These are phyloP conservation scores for Heliconius aoede DNA, from an alignment of 2,888 invertebrate species.

Conservation along the genomic window DNA sequence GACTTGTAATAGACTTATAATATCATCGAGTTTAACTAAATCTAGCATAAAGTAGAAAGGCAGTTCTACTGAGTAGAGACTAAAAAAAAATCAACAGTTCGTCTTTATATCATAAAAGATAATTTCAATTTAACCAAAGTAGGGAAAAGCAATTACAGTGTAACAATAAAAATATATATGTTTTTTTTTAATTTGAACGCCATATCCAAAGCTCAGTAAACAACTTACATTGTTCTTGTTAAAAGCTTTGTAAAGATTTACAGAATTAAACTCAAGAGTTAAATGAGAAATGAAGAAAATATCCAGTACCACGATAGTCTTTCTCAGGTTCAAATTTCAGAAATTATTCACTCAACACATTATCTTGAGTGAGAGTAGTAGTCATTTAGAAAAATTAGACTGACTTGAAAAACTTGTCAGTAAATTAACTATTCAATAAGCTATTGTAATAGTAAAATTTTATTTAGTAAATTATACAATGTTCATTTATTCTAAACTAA, in stretches of 20 bases:
- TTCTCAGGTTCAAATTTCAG: not conserved
- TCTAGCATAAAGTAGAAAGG: too few relatives aligned
- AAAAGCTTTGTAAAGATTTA: conserved; percentile 8
- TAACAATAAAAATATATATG: conserved; percentile 33
- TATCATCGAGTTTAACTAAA: too few relatives aligned
- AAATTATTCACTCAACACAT: too few relatives aligned
- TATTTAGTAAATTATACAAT: not conserved
- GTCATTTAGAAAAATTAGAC: too few relatives aligned
- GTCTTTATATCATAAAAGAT: not conserved
- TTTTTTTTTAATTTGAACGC: conserved; percentile 32
- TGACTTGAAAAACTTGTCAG: too few relatives aligned
- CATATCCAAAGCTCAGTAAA: conserved; percentile 21
- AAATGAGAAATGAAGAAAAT: not conserved
- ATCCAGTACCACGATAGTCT: too few relatives aligned
- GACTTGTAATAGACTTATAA: too few relatives aligned
- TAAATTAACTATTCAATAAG: too few relatives aligned
- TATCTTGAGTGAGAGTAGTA: too few relatives aligned
- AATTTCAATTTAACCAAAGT: conserved; percentile 14
- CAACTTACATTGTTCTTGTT: conserved; percentile 32
- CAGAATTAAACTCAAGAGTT: not conserved
- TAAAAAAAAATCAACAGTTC: not conserved
- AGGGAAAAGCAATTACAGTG: conserved; percentile 38
- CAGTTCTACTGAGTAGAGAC: not conserved
- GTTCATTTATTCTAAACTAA: not conserved
- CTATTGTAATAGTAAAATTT: too few relatives aligned